Base-by-base conservation (phyloP, 2,888 invertebrate genomes). In the Epiperipatus broadwayi region DNA sequence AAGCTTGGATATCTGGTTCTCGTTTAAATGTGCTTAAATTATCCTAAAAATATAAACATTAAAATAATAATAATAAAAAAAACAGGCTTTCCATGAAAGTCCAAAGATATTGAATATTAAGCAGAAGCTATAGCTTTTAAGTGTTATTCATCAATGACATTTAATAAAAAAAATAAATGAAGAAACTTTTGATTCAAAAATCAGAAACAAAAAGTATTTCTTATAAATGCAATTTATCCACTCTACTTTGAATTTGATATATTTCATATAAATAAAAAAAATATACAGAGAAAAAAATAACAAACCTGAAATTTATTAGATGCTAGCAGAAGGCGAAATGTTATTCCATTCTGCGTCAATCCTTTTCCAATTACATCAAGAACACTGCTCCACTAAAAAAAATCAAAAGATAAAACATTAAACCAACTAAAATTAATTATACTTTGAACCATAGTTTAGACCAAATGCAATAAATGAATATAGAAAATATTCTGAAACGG, bases 281-380 rank as follows among this genome's bases (percentile, higher is more conserved):
- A n/a, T n/a, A n/a, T n/a, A n/a, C n/a, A n/a, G n/a, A n/a, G 14
- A 39, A 18, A 18, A 40, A 18, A n/a, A 1, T 12, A 21, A 29
- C 16, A 19, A 8, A 54, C 55, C 52, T 65, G 61, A 48, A 61
- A 63, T 43, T 60, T 57, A 32, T 52, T 50, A 4, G 53, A 50
- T 20, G 56, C 44, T 41, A 53, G 53, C 5, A 67, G 48, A 12
- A 50, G 43, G 20, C 54, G 46, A 44, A 50, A 59, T 51, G 52
- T 47, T 16, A 73, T 62, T 31, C 59, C 53, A 52, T 74, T 74
- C 37, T 62, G 56, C 3, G 50, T 47, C 20, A 73, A 55, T n/a
- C 71, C 71, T 37, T 57, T 55, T 14, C 57, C 60, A 8, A 73
- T 52, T 31, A 70, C 57, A 32, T 58, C 57, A 33, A 67, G 50